A percentile compares a stretch with the other conserved stretches of the same genome.
These are phyloP conservation scores for Chironomus striatipennis DNA, from an alignment of 1,140 invertebrate species.

Conservation along the genomic window DNA sequence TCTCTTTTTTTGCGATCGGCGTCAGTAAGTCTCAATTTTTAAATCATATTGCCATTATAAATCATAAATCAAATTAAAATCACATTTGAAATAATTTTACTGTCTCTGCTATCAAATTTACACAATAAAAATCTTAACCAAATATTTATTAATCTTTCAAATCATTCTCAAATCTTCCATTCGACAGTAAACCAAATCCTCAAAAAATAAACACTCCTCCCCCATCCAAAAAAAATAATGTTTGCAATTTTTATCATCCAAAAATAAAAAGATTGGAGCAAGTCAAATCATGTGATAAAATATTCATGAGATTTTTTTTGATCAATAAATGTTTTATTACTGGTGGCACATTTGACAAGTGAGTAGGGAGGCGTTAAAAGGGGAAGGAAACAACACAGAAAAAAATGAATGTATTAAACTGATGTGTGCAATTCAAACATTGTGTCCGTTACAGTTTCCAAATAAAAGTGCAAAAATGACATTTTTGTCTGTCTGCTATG, in stretches of 20 bases:
- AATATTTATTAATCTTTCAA: background rate
- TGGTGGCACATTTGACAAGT: background rate
- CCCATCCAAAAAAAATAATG: background rate
- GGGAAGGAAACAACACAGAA: background rate
- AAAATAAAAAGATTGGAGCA: background rate
- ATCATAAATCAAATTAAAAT: too few relatives aligned
- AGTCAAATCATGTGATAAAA: background rate
- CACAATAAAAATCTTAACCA: background rate
- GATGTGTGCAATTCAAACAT: too few relatives aligned
- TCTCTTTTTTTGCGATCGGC: too few relatives aligned
- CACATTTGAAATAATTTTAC: too few relatives aligned
- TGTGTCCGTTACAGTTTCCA: too few relatives aligned
- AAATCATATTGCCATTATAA: too few relatives aligned
- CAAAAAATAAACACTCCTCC: background rate
- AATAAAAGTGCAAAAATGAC: too few relatives aligned
- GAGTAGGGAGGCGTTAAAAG: background rate
- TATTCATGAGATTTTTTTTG: constrained; percentile 3
- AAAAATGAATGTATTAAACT: background rate
- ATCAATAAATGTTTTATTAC: constrained; percentile 15
- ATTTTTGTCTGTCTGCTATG: too few relatives aligned
- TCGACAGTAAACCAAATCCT: background rate
- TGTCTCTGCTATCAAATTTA: background rate
- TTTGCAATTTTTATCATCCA: background rate
- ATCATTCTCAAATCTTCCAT: background rate
- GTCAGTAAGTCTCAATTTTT: too few relatives aligned